Percentiles rank a stretch among this genome's conserved stretches.
These are phyloP conservation scores for Elysia crispata DNA, from an alignment of 2,888 invertebrate species.

Conservation along the genomic window DNA sequence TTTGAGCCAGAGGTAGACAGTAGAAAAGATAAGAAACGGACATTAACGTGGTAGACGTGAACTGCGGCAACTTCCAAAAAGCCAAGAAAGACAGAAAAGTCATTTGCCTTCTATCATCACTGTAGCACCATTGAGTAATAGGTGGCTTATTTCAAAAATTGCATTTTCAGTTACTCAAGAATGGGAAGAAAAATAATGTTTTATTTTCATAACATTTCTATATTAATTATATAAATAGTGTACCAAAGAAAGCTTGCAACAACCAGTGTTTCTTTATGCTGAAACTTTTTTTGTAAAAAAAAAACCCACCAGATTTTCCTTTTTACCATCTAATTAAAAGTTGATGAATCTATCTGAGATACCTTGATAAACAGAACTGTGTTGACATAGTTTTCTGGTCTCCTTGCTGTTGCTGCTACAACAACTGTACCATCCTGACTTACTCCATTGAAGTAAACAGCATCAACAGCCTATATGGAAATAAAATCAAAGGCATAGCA, in stretches of 20 bases:
- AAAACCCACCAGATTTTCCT: no score
- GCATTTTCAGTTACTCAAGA: no score
- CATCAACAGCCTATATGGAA: conserved; percentile 84
- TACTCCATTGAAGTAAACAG: conserved; percentile 86
- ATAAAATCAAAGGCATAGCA: background rate
- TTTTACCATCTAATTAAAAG: no score
- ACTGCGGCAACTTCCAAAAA: no score
- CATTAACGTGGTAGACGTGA: no score
- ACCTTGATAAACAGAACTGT: conserved; percentile 83
- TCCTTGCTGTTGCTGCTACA: conserved; percentile 80
- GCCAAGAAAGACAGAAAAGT: no score
- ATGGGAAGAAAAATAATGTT: background rate
- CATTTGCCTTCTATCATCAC: no score
- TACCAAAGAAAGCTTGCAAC: background rate
- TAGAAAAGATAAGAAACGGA: no score
- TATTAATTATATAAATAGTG: background rate
- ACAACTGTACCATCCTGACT: conserved; percentile 83
- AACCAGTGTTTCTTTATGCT: background rate
- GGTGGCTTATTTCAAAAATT: no score
- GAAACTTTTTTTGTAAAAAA: no score
- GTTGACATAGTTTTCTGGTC: conserved; percentile 82
- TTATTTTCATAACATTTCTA: background rate
- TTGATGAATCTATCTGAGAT: background rate
- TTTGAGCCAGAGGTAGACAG: background rate
- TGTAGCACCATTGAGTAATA: no score